Conservation (phyloP, 1,140 invertebrate species). For the Macrobrachium rosenbergii region DNA sequence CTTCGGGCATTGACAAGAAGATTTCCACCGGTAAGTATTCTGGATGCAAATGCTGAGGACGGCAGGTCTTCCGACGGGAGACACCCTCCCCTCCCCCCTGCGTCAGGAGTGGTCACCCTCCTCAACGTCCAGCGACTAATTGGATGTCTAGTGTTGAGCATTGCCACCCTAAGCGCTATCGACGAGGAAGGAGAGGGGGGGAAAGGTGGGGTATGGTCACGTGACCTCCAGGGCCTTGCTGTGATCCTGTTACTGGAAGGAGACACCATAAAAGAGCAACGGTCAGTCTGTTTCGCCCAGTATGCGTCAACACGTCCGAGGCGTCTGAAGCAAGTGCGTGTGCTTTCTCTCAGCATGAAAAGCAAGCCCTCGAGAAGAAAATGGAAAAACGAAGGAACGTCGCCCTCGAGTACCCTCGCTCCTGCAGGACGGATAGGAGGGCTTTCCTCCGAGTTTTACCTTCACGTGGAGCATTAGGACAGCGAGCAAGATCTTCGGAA, state of each 20-base stretch:
- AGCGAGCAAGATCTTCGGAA: no score
- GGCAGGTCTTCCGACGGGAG: no score
- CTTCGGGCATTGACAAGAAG: constrained; percentile 47
- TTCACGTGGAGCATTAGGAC: no score
- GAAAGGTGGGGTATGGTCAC: constrained; percentile 13
- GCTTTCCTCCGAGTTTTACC: no score
- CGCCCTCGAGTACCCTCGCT: no score
- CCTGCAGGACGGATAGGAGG: no score
- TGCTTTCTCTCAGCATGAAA: no score
- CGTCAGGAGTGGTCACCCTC: not conserved
- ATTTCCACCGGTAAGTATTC: constrained; percentile 45
- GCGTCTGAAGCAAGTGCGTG: no score
- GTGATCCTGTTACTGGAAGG: constrained; percentile 43
- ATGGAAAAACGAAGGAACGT: no score
- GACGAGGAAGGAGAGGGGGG: not conserved
- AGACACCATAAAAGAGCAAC: constrained; percentile 40
- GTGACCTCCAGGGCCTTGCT: constrained; percentile 14
- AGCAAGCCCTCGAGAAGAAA: no score
- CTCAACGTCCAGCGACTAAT: constrained; percentile 20
- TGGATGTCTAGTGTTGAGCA: constrained; percentile 43
- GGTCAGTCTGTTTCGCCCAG: constrained; percentile 29
- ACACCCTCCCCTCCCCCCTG: not conserved
- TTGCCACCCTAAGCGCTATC: constrained; percentile 33
- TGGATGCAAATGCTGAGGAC: constrained; percentile 29
- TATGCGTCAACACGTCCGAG: no score